Evolutionary conservation across 2,113 vertebrate genomes (phyloP).

Genomic region (Porphyrio hochstetteri): DNA sequence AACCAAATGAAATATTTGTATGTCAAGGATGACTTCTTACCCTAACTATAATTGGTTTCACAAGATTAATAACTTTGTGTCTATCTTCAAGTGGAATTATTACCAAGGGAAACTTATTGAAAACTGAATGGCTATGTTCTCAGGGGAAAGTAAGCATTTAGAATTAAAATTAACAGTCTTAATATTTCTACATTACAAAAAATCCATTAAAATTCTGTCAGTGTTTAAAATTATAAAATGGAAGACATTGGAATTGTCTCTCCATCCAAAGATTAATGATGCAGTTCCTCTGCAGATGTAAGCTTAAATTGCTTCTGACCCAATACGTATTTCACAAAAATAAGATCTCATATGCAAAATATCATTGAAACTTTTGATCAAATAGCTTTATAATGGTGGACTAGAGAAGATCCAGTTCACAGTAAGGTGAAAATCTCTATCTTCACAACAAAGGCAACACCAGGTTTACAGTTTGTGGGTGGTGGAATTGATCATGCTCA

Average conservation of each 20-base stretch:
- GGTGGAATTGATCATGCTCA: background rate
- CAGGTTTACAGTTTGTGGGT: background rate
- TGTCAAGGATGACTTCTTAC: conserved; percentile 6
- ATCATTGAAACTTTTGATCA: background rate
- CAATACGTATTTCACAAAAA: background rate
- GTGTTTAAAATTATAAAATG: background rate
- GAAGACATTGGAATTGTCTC: background rate
- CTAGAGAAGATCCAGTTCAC: background rate
- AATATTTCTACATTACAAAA: background rate
- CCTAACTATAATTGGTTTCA: conserved; percentile 23
- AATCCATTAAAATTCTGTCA: background rate
- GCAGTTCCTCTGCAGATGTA: background rate
- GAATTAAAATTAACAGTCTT: background rate
- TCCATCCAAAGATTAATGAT: background rate
- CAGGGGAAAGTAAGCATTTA: background rate
- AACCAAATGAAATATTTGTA: background rate
- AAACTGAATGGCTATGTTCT: background rate
- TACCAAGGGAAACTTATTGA: background rate
- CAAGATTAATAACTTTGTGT: conserved; percentile 25
- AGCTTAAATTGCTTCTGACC: background rate
- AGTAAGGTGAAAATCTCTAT: background rate
- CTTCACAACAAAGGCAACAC: background rate
- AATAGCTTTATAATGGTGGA: background rate
- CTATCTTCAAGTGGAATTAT: conserved; percentile 29
- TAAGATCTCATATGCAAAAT: background rate